Evolutionary conservation across 2,113 vertebrate species (phyloP), one percentile per base, ranked within the genome.

Genomic region (Bombycilla garrulus): DNA sequence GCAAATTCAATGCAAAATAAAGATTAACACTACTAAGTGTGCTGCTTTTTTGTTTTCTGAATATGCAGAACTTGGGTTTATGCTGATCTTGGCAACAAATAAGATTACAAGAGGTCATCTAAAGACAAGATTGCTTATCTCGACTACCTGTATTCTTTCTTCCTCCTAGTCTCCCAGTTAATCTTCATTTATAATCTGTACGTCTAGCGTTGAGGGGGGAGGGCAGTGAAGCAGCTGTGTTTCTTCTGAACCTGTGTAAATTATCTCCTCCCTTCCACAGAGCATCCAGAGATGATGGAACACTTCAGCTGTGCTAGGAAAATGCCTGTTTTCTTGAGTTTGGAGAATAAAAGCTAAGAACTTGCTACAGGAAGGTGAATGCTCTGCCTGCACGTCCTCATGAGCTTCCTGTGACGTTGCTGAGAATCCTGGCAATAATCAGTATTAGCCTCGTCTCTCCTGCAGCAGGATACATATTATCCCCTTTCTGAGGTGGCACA

Each of bases 101-200:
- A 53, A 84, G 92, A 90, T 95, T 95, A 90, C 70, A 86, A 81
- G 71, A 94, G 88, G 86, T 83, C 54, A 93, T 47, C 42, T 80
- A 78, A 94, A 96, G 82, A 92, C 88, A 94, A 92, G 51, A 88
- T 88, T 92, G 56, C 58, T 94, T 92, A 94, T 91, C 92, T 71
- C 29, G 85, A 50, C 81, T 80, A 85, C 71, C 85, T 72, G 44
- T 54, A 44, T 36, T 78, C 71, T 82, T 82, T 88, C 87, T 91
- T 87, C 74, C 47, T 87, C 35, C 29, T 66, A 62, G 80, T 74
- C 69, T 91, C 56, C 47, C 35, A 67, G 60, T 81, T 94, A 96
- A 94, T 90, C 92, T 91, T 93, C 33, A n/a, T 5, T 88, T 73
- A 28, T 11, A 57, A 47, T 77, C 31, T 93, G 40, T 14, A n/a